Conservation (phyloP, 2,797 vertebrate genomes). For the Lateolabrax maculatus region DNA sequence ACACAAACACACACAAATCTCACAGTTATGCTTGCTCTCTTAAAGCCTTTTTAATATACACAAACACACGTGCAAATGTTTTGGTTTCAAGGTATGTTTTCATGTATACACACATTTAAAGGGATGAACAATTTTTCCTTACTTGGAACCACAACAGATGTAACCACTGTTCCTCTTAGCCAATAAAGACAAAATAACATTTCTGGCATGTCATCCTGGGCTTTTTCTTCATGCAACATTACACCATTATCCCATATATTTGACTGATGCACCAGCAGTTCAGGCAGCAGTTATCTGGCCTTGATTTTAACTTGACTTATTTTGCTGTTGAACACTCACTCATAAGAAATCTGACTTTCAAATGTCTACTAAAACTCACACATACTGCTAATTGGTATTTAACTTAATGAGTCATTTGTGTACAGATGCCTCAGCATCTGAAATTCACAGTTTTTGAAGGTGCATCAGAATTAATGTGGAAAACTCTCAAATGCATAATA, state of each 20-base stretch:
- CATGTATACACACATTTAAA: neutral
- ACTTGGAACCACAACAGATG: neutral
- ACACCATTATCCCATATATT: constrained; percentile 15
- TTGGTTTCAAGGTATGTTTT: constrained; percentile 19
- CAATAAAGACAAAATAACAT: neutral
- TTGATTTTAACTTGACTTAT: constrained; percentile 15
- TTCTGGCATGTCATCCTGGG: neutral
- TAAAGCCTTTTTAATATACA: constrained; percentile 2
- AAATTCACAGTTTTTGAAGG: constrained; percentile 12
- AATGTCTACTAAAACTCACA: constrained; percentile 3
- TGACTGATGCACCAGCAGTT: constrained; percentile 8
- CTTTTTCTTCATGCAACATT: constrained; percentile 23
- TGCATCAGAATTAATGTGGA: neutral
- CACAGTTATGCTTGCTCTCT: constrained; percentile 4
- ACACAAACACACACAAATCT: constrained; percentile 45
- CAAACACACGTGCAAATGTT: constrained; percentile 23
- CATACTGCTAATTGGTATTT: constrained; percentile 22
- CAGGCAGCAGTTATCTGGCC: neutral
- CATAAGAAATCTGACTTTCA: constrained; percentile 4
- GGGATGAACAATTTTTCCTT: neutral
- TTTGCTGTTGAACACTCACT: neutral
- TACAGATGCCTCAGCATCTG: constrained; percentile 13
- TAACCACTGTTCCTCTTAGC: neutral
- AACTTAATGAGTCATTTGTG: constrained; percentile 15
- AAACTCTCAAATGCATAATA: constrained; percentile 10